phyloP scores from a whole-genome alignment of 2,113 vertebrate genomes.

The Phaethornis superciliosus region DNA sequence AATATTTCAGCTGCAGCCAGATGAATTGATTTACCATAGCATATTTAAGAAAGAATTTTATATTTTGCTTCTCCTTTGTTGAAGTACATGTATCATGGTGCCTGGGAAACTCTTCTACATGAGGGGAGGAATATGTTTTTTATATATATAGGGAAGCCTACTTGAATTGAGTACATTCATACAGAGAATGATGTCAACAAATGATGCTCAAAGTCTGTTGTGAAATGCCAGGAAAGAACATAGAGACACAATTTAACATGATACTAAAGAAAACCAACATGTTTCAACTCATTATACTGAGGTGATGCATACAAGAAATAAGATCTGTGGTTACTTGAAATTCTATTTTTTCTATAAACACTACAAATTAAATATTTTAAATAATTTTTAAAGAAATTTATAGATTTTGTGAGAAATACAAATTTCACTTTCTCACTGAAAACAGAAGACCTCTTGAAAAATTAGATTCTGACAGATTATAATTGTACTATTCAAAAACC shows the following conservation, averaged over 20 bases:
- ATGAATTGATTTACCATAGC: accelerated
- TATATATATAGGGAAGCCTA: neutral
- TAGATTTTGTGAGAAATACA: neutral
- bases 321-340: neutral
- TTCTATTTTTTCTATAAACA: neutral
- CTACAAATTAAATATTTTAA: neutral
- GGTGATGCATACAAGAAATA: accelerated
- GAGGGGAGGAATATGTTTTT: neutral
- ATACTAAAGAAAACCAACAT: neutral
- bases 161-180: neutral
- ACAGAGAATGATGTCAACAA: neutral
- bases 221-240: neutral
- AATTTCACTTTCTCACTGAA: neutral
- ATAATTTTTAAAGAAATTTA: neutral
- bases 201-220: neutral
- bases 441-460: neutral
- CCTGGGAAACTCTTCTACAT: accelerated
- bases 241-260: neutral
- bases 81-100: neutral
- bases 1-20: neutral
- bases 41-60: neutral
- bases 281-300: neutral
- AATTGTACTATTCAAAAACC: neutral
- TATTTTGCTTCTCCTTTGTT: neutral
- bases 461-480: neutral